A percentile compares a stretch with the other conserved stretches of the same genome.
Evolutionary conservation across 2,888 invertebrate species (phyloP).

Genomic region (Geotrupes spiniger): DNA sequence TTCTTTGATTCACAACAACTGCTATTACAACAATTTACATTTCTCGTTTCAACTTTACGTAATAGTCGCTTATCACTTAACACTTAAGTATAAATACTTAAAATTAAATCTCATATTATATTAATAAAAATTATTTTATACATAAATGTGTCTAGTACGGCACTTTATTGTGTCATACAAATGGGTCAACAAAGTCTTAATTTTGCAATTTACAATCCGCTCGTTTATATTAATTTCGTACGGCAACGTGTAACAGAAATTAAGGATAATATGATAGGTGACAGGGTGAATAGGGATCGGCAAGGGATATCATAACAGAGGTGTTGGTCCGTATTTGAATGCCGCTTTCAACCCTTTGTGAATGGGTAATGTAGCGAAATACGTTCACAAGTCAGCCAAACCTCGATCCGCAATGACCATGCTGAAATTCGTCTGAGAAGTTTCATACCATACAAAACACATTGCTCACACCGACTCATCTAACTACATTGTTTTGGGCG

Average conservation of each 20-base stretch:
- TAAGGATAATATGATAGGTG: constrained; percentile 32
- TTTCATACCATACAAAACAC: constrained; percentile 7
- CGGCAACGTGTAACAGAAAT: constrained; percentile 21
- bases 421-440: constrained; percentile 12
- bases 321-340: constrained; percentile 36
- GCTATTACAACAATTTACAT: too few relatives aligned
- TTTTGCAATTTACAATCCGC: background rate
- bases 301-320: constrained; percentile 35
- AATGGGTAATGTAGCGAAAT: constrained; percentile 41
- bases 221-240: constrained; percentile 24
- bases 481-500: background rate
- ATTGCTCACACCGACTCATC: constrained; percentile 1
- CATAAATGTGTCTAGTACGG: too few relatives aligned
- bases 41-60: too few relatives aligned
- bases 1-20: too few relatives aligned
- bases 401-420: constrained; percentile 19
- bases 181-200: too few relatives aligned
- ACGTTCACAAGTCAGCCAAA: constrained; percentile 36
- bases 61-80: too few relatives aligned
- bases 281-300: constrained; percentile 29
- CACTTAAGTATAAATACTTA: too few relatives aligned
- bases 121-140: too few relatives aligned
- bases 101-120: too few relatives aligned
- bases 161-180: too few relatives aligned
- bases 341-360: constrained; percentile 39